Conservation (phyloP, 2,888 invertebrate species). For the Melanostoma mellinum region DNA sequence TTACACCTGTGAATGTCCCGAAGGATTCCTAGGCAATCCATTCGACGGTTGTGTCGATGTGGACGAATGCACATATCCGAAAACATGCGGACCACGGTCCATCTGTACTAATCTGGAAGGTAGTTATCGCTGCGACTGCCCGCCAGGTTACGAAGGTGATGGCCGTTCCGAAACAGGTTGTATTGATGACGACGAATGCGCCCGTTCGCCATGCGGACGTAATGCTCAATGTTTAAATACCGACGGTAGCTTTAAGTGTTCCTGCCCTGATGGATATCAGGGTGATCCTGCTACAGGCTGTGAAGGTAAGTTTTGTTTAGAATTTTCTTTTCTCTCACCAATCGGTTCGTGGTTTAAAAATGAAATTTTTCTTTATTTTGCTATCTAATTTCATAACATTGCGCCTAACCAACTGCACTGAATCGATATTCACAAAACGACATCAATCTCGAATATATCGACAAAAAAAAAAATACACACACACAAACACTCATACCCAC, state of each 20-base stretch:
- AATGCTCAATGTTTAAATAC: slow-evolving; percentile 91
- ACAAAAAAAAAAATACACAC: slow-evolving; percentile 25
- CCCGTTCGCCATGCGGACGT: slow-evolving; percentile 89
- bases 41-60: slow-evolving; percentile 90
- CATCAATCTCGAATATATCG: slow-evolving; percentile 54
- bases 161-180: slow-evolving; percentile 87
- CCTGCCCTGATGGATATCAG: slow-evolving; percentile 91
- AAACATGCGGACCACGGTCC: slow-evolving; percentile 90
- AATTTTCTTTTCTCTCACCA: not conserved
- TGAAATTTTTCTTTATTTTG: slow-evolving; percentile 40
- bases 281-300: slow-evolving; percentile 90
- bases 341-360: slow-evolving; percentile 19
- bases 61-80: slow-evolving; percentile 89
- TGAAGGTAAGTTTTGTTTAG: slow-evolving; percentile 84
- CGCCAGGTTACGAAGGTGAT: slow-evolving; percentile 91
- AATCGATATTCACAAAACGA: slow-evolving; percentile 72
- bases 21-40: slow-evolving; percentile 93
- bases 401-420: slow-evolving; percentile 70
- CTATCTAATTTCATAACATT: slow-evolving; percentile 72
- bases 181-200: slow-evolving; percentile 89
- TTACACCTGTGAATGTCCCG: slow-evolving; percentile 92
- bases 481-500: slow-evolving; percentile 55
- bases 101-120: slow-evolving; percentile 91
- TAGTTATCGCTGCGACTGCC: slow-evolving; percentile 92
- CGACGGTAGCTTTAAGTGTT: slow-evolving; percentile 90